Conservation (phyloP, 2,113 vertebrate species). For the Arenaria interpres region DNA sequence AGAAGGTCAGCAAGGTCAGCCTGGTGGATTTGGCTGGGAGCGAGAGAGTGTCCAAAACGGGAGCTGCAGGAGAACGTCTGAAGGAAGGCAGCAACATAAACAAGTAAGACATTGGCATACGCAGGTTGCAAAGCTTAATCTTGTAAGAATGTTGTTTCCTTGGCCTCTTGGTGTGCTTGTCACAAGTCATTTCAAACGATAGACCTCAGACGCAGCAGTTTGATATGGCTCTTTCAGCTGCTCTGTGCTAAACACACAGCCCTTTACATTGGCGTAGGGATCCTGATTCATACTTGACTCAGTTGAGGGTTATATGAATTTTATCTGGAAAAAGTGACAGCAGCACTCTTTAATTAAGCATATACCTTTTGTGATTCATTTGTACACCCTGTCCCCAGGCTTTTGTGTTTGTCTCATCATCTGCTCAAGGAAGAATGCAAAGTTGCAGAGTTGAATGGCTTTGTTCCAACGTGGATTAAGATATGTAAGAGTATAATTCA, state of each 20-base stretch:
- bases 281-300: conserved; percentile 34
- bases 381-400: conserved; percentile 42
- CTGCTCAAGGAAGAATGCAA: not conserved
- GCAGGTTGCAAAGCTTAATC: not conserved
- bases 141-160: not conserved
- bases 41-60: conserved; percentile 94
- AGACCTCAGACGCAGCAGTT: not conserved
- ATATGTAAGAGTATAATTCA: conserved; percentile 11
- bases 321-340: conserved; percentile 61
- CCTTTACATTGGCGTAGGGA: not conserved
- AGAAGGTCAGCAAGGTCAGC: conserved; percentile 98
- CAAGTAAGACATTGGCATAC: conserved; percentile 77
- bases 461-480: conserved; percentile 46
- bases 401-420: conserved; percentile 28
- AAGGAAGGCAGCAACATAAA: conserved; percentile 99
- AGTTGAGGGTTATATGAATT: not conserved
- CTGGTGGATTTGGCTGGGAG: conserved; percentile 97
- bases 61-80: conserved; percentile 94
- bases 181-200: not conserved
- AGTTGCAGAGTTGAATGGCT: conserved; percentile 44
- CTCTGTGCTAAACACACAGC: not conserved
- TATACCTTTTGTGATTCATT: conserved; percentile 45
- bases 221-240: not conserved
- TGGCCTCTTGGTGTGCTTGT: not conserved
- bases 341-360: conserved; percentile 30